A percentile compares a stretch with the other conserved stretches of the same genome.
These are phyloP conservation scores for Hylaea fasciaria DNA, from an alignment of 2,888 invertebrate species.

Conservation along the genomic window DNA sequence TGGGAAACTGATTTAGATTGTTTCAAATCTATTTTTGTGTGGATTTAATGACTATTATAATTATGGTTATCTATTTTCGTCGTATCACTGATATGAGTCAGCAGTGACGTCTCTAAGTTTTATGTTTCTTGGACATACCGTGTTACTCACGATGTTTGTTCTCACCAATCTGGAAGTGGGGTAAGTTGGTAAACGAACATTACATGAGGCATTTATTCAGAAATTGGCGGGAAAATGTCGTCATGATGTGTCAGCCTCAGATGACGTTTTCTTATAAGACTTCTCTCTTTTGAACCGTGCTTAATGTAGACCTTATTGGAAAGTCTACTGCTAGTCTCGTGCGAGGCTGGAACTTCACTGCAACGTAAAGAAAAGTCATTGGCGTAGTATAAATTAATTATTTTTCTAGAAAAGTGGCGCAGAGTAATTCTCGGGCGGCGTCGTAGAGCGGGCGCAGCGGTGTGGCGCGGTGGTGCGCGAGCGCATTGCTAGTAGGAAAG, in stretches of 20 bases:
- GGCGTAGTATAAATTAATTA: constrained; percentile 66
- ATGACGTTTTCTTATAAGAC: constrained; percentile 33
- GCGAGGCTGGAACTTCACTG: constrained; percentile 47
- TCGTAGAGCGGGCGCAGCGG: constrained; percentile 38
- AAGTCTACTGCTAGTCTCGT: constrained; percentile 46
- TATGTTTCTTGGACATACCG: too few species aligned
- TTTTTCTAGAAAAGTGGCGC: constrained; percentile 77
- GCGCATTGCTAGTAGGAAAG: constrained; percentile 84
- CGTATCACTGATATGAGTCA: too few species aligned
- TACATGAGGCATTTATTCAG: neutral
- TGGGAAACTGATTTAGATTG: too few species aligned
- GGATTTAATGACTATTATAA: too few species aligned
- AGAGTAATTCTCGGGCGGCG: constrained; percentile 61
- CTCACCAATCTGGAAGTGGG: too few species aligned
- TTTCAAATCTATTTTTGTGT: too few species aligned
- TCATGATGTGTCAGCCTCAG: neutral
- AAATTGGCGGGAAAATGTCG: neutral
- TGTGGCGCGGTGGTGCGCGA: constrained; percentile 58
- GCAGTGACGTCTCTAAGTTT: too few species aligned
- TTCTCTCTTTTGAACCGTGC: constrained; percentile 46
- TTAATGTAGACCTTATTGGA: constrained; percentile 48
- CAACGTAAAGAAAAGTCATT: constrained; percentile 67
- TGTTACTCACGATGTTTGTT: too few species aligned
- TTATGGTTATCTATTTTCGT: too few species aligned
- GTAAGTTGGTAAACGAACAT: too few species aligned